Evolutionary conservation across 53 echinoderm and acorn worm genomes (phyloP).

Genomic region (Paracentrotus lividus): DNA sequence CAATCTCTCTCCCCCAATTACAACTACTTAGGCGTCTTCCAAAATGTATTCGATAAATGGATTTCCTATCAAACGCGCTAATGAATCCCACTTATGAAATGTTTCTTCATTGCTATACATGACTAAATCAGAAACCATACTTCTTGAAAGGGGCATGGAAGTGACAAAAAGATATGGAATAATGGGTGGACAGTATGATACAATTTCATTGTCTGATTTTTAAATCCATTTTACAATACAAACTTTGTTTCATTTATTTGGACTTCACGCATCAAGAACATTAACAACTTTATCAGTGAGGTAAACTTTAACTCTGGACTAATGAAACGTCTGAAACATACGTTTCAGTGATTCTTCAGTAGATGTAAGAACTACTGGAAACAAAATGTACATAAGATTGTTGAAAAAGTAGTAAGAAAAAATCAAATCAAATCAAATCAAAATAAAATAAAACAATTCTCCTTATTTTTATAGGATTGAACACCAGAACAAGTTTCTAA

Average conservation of each 20-base stretch:
- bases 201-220: background rate
- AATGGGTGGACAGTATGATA: background rate
- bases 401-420: too few species aligned
- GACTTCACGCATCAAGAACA: background rate
- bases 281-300: background rate
- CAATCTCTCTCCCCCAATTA: conserved; percentile 56
- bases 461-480: too few species aligned
- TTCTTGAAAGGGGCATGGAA: background rate
- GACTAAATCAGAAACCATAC: conserved; percentile 30
- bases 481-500: too few species aligned
- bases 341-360: too few species aligned
- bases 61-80: conserved; percentile 50
- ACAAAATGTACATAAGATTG: too few species aligned
- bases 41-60: conserved; percentile 49
- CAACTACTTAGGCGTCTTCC: conserved; percentile 43
- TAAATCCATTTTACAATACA: background rate
- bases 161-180: background rate
- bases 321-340: background rate
- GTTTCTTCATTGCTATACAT: conserved; percentile 44
- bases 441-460: too few species aligned
- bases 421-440: too few species aligned
- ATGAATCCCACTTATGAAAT: conserved; percentile 54
- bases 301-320: background rate
- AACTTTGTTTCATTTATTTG: background rate
- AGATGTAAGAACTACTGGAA: too few species aligned